These are phyloP conservation scores for Tetrao urogallus DNA, from an alignment of 2,113 vertebrate genomes.

Conservation along the genomic window DNA sequence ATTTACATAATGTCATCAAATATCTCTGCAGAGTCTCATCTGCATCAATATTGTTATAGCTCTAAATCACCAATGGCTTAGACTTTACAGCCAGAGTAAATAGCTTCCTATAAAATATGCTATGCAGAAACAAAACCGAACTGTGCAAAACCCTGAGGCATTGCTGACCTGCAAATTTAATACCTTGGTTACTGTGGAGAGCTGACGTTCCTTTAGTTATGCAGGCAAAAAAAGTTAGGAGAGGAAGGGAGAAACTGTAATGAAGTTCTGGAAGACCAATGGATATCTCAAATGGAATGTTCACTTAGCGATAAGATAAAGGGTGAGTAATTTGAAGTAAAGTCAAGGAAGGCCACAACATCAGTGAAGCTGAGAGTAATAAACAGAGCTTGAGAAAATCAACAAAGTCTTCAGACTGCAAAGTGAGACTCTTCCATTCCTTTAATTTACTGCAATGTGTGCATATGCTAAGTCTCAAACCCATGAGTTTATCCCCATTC, in stretches of 20 bases:
- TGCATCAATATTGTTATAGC: constrained; percentile 43
- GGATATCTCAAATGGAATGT: not conserved
- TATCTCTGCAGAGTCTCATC: constrained; percentile 40
- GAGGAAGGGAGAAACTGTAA: not conserved
- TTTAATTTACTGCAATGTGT: not conserved
- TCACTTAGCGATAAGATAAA: not conserved
- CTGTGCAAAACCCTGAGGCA: not conserved
- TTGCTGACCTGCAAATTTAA: not conserved
- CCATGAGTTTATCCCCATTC: accelerated
- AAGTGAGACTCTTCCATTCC: not conserved
- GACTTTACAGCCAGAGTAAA: constrained; percentile 20
- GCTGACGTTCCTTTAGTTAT: not conserved
- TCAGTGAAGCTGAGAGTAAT: not conserved
- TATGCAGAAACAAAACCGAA: constrained; percentile 9
- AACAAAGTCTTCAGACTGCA: not conserved
- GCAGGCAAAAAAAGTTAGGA: not conserved
- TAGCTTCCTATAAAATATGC: not conserved
- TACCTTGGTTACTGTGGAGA: not conserved
- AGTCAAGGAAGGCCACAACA: not conserved
- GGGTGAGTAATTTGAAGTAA: not conserved
- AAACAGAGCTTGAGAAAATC: not conserved
- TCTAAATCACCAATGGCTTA: constrained; percentile 39
- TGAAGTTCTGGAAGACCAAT: not conserved
- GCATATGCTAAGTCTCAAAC: not conserved
- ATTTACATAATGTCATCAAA: constrained; percentile 66